These are phyloP conservation scores for Eupithecia subumbrata DNA, from an alignment of 2,888 invertebrate genomes.

Conservation along the genomic window DNA sequence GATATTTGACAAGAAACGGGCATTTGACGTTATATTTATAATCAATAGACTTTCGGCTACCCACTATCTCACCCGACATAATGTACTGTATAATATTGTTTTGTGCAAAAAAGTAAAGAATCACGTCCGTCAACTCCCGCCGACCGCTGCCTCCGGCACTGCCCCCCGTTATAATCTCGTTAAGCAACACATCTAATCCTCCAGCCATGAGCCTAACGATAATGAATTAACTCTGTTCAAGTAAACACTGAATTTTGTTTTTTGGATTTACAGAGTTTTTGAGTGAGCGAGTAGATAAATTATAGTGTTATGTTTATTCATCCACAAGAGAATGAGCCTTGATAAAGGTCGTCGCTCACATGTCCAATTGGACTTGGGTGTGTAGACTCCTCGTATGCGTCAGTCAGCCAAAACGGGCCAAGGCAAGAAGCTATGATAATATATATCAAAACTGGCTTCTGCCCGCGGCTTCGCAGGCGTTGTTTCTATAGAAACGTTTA, in stretches of 20 bases:
- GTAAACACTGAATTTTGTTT: slow-evolving; percentile 55
- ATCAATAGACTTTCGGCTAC: too few species aligned
- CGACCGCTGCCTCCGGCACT: neutral
- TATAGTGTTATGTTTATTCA: slow-evolving; percentile 2
- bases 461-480: too few species aligned
- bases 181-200: slow-evolving; percentile 42
- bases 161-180: slow-evolving; percentile 31
- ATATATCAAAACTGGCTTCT: too few species aligned
- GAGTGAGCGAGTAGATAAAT: neutral
- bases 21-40: too few species aligned
- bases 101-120: neutral
- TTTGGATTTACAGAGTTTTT: slow-evolving; percentile 29
- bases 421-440: too few species aligned
- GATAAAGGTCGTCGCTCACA: too few species aligned
- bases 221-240: slow-evolving; percentile 60
- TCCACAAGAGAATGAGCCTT: neutral
- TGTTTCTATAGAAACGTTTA: too few species aligned
- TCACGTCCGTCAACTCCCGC: slow-evolving; percentile 2
- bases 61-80: too few species aligned
- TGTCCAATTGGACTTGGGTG: too few species aligned
- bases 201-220: slow-evolving; percentile 48
- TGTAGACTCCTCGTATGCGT: too few species aligned
- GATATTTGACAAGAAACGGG: too few species aligned
- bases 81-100: neutral
- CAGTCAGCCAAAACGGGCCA: too few species aligned